Evolutionary conservation across 2,888 invertebrate genomes (phyloP).

Genomic region (Apamea monoglypha): DNA sequence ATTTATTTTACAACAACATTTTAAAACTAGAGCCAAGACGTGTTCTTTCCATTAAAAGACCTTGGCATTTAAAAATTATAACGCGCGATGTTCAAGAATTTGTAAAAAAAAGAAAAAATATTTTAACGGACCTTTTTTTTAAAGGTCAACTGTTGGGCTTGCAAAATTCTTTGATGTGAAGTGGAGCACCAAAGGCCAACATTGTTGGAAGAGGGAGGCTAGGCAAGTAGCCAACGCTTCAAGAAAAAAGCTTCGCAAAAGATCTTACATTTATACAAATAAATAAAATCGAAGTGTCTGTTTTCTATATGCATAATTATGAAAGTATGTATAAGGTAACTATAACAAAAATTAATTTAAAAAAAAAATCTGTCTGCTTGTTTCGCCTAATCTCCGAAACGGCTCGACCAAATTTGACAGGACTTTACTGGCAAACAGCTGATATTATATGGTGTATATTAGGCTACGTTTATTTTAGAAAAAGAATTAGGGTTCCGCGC

Average conservation of each 20-base stretch:
- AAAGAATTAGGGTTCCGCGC: no score
- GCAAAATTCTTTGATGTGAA: not conserved
- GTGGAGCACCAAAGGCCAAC: not conserved
- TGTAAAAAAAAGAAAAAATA: not conserved
- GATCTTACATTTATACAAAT: no score
- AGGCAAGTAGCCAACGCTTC: not conserved
- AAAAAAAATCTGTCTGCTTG: no score
- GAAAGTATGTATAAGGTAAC: no score
- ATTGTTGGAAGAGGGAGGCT: not conserved
- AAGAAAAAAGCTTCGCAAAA: not conserved
- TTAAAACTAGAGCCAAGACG: not conserved
- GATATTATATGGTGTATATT: no score
- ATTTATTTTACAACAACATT: constrained; percentile 2
- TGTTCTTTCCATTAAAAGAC: constrained; percentile 8
- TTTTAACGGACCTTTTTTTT: not conserved
- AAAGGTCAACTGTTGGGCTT: constrained; percentile 32
- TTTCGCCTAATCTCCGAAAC: no score
- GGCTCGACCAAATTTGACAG: no score
- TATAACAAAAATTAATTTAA: no score
- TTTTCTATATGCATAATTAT: no score
- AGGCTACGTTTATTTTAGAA: no score
- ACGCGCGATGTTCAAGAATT: constrained; percentile 9
- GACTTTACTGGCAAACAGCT: no score
- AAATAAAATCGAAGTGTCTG: no score
- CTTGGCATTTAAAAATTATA: constrained; percentile 37